A percentile compares a stretch with the other conserved stretches of the same genome.
These are phyloP conservation scores for Drosophila basisetae DNA, from an alignment of 2,888 invertebrate genomes.

Conservation along the genomic window DNA sequence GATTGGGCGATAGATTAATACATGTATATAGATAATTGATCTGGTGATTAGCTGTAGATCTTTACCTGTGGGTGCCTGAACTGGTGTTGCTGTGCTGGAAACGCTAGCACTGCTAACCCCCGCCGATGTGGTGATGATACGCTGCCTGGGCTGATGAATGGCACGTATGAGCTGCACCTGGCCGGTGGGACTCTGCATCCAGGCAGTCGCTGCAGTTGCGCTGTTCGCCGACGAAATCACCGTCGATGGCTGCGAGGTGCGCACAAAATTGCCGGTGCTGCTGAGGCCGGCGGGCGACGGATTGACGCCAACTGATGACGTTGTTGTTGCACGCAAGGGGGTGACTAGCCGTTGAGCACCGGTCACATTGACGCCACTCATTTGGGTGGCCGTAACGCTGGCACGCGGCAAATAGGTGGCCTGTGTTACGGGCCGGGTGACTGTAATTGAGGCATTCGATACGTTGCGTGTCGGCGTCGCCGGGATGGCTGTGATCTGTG, in stretches of 20 bases:
- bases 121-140: conserved; percentile 84
- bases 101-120: conserved; percentile 64
- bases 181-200: conserved; percentile 83
- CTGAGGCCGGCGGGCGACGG: conserved; percentile 74
- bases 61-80: conserved; percentile 56
- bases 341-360: conserved; percentile 82
- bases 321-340: conserved; percentile 82
- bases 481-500: conserved; percentile 85
- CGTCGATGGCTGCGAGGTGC: conserved; percentile 83
- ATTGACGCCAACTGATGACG: conserved; percentile 63
- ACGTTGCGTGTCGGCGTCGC: conserved; percentile 81
- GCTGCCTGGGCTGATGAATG: conserved; percentile 83
- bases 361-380: conserved; percentile 74
- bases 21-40: neutral
- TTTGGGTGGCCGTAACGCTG: conserved; percentile 83
- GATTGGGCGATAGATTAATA: neutral
- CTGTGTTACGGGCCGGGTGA: conserved; percentile 84
- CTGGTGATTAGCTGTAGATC: neutral
- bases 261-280: conserved; percentile 81
- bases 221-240: conserved; percentile 84
- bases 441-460: conserved; percentile 85
- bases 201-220: conserved; percentile 68
- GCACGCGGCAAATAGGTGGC: conserved; percentile 84
- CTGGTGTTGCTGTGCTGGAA: conserved; percentile 66
- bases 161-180: conserved; percentile 85